phyloP scores from a whole-genome alignment of 2,888 invertebrate genomes.

The Pecten maximus region DNA sequence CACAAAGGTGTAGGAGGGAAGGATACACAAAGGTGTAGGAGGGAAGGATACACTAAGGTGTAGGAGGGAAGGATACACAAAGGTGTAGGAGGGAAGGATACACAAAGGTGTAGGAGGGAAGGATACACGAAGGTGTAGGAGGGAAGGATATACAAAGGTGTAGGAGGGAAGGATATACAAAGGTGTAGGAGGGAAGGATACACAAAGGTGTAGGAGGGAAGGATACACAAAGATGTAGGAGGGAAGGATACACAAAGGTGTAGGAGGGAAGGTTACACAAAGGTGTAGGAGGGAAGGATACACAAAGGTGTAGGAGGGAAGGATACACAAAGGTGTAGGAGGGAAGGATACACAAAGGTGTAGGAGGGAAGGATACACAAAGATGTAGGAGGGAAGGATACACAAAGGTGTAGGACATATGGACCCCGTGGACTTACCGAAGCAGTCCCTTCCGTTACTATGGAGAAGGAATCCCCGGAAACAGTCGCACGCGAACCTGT shows the following conservation, averaged over 20 bases:
- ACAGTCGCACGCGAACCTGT: constrained; percentile 48
- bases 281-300: neutral
- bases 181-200: too few relatives aligned
- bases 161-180: neutral
- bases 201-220: neutral
- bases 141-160: neutral
- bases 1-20: neutral
- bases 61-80: neutral
- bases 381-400: neutral
- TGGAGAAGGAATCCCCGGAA: constrained; percentile 44
- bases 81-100: neutral
- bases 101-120: neutral
- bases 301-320: neutral
- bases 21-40: neutral
- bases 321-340: neutral
- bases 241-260: neutral
- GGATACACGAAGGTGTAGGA: neutral
- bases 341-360: too few relatives aligned
- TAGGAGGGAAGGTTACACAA: too few relatives aligned
- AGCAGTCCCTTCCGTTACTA: constrained; percentile 43
- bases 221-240: neutral
- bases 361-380: neutral
- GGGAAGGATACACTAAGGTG: too few relatives aligned
- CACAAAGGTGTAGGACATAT: neutral
- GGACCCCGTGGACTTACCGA: constrained; percentile 37